Percentiles rank a stretch among this genome's conserved stretches.
These are phyloP conservation scores for Callosobruchus maculatus DNA, from an alignment of 2,888 invertebrate genomes.

Conservation along the genomic window DNA sequence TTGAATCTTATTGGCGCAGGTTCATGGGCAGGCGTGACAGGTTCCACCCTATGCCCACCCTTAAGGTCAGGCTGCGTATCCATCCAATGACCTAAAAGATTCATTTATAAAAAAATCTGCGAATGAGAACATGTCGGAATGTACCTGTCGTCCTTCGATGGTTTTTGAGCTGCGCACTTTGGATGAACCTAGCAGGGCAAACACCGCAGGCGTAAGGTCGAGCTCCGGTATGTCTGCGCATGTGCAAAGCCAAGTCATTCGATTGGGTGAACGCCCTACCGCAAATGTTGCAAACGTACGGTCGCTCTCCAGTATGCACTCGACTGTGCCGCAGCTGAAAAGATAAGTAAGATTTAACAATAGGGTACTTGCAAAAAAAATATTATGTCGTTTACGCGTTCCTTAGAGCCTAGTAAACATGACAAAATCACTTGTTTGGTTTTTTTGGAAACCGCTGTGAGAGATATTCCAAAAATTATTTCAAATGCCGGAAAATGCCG, in stretches of 20 bases:
- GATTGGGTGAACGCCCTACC: conserved; percentile 62
- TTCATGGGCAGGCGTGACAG: conserved; percentile 43
- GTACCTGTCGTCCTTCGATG: conserved; percentile 57
- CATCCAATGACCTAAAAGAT: conserved; percentile 50
- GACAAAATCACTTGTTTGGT: too few relatives aligned
- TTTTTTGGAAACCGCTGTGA: too few relatives aligned
- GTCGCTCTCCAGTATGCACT: conserved; percentile 49
- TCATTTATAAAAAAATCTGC: too few relatives aligned
- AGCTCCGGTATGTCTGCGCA: conserved; percentile 67
- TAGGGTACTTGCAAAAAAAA: too few relatives aligned
- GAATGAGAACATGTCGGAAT: too few relatives aligned
- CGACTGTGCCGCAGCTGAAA: conserved; percentile 46
- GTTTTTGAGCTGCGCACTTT: conserved; percentile 58
- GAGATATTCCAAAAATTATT: too few relatives aligned
- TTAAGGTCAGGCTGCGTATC: conserved; percentile 48
- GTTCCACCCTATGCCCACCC: conserved; percentile 48
- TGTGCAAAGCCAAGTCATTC: conserved; percentile 67
- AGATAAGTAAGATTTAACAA: too few relatives aligned
- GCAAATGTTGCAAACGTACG: conserved; percentile 48
- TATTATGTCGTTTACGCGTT: too few relatives aligned
- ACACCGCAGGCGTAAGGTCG: conserved; percentile 64
- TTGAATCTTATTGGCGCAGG: conserved; percentile 46
- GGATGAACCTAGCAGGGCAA: conserved; percentile 67
- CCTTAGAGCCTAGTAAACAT: too few relatives aligned
- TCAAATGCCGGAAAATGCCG: too few relatives aligned